Evolutionary conservation across 2,888 invertebrate genomes (phyloP).

Genomic region (Mimachlamys varia): DNA sequence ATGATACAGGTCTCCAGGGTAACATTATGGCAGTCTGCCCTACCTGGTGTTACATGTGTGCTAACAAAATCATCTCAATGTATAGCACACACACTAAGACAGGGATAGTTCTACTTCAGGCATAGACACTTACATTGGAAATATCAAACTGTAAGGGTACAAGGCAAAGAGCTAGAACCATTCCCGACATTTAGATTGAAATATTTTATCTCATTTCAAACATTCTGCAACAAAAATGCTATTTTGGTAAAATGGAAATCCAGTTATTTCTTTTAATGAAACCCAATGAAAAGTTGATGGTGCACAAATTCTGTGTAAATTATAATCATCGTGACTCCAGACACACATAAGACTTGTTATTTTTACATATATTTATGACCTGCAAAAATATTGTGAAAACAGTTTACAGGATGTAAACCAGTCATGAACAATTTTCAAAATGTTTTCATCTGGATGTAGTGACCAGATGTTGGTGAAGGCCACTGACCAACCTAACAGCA

Average conservation of each 20-base stretch:
- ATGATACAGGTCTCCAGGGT: conserved; percentile 14
- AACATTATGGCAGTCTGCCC: conserved; percentile 25
- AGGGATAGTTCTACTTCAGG: neutral
- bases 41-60: conserved; percentile 19
- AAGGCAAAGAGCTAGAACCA: neutral
- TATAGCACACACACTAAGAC: neutral
- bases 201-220: neutral
- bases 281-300: too few relatives aligned
- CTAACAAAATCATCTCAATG: neutral
- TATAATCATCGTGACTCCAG: too few relatives aligned
- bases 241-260: neutral
- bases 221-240: neutral
- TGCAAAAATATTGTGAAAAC: neutral
- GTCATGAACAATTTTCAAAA: neutral
- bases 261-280: too few relatives aligned
- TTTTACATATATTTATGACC: neutral
- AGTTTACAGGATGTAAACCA: neutral
- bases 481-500: neutral
- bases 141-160: neutral
- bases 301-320: too few relatives aligned
- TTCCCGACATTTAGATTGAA: neutral
- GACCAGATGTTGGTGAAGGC: neutral
- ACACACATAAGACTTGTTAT: too few relatives aligned
- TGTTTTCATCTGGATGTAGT: neutral
- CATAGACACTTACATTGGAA: neutral